These are phyloP conservation scores for Sebastes taczanowskii DNA, from an alignment of 2,797 vertebrate genomes.

Conservation along the genomic window DNA sequence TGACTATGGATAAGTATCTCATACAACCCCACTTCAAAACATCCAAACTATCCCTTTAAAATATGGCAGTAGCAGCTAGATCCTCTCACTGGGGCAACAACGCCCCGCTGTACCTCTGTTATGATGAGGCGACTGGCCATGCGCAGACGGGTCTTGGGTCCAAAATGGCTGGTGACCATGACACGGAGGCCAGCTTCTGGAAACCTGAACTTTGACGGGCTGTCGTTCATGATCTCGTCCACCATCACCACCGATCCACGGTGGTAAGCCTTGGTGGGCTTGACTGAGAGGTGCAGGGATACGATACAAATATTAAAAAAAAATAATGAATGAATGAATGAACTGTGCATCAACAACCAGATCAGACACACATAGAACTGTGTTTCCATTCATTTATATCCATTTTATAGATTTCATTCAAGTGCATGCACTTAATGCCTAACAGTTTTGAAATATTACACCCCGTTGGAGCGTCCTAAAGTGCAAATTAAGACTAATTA, in stretches of 20 bases:
- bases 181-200: conserved; percentile 94
- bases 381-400: not conserved
- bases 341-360: not conserved
- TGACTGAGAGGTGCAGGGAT: conserved; percentile 79
- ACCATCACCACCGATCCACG: conserved; percentile 94
- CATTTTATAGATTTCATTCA: not conserved
- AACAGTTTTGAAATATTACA: not conserved
- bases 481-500: not conserved
- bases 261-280: conserved; percentile 86
- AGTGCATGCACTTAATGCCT: not conserved
- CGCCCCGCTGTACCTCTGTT: conserved; percentile 87
- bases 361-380: not conserved
- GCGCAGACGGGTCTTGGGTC: conserved; percentile 94
- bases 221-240: conserved; percentile 95
- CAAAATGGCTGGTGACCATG: conserved; percentile 98
- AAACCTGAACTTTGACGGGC: conserved; percentile 92
- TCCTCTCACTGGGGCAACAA: conserved; percentile 4
- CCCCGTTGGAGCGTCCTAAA: not conserved
- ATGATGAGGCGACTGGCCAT: conserved; percentile 99
- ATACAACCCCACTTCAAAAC: no score
- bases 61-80: not conserved
- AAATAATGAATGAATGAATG: not conserved
- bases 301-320: not conserved
- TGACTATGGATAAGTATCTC: no score
- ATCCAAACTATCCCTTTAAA: not conserved